phyloP scores from a whole-genome alignment of 2,113 vertebrate genomes.

The Tachuris rubrigastra region DNA sequence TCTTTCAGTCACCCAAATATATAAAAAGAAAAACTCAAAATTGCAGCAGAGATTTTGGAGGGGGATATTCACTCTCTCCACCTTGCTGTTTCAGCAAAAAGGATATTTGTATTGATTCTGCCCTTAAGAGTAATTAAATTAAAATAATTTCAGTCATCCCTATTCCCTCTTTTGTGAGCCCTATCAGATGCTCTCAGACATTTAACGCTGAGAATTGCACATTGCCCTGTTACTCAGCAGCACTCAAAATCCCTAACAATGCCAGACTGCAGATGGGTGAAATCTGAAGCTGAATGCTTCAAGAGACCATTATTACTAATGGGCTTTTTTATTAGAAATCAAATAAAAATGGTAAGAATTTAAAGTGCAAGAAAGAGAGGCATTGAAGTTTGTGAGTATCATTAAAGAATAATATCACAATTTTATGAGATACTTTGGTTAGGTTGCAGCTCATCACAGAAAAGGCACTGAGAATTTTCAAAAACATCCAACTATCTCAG shows the following conservation, averaged over 20 bases:
- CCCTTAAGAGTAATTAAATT: background rate
- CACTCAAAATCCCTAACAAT: background rate
- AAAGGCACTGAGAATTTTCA: background rate
- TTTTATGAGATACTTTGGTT: slow-evolving; percentile 22
- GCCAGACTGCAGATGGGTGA: background rate
- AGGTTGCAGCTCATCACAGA: background rate
- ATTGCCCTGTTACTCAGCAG: slow-evolving; percentile 21
- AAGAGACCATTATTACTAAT: slow-evolving; percentile 25
- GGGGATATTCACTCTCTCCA: background rate
- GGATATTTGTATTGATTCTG: background rate
- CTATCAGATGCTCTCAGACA: background rate
- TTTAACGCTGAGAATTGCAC: slow-evolving; percentile 21
- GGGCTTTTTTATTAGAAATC: slow-evolving; percentile 49
- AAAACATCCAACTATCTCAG: background rate
- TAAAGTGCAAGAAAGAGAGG: background rate
- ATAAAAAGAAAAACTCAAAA: background rate
- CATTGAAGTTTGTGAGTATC: background rate
- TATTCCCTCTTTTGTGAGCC: background rate
- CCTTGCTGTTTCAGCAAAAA: background rate
- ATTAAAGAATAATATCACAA: slow-evolving; percentile 6
- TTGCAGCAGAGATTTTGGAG: background rate
- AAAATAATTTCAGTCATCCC: background rate
- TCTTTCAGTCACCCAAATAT: background rate
- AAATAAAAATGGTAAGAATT: slow-evolving; percentile 27
- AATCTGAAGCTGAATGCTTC: slow-evolving; percentile 17